Conservation (phyloP, 2,797 vertebrate genomes). For the Heterohyrax brucei region DNA sequence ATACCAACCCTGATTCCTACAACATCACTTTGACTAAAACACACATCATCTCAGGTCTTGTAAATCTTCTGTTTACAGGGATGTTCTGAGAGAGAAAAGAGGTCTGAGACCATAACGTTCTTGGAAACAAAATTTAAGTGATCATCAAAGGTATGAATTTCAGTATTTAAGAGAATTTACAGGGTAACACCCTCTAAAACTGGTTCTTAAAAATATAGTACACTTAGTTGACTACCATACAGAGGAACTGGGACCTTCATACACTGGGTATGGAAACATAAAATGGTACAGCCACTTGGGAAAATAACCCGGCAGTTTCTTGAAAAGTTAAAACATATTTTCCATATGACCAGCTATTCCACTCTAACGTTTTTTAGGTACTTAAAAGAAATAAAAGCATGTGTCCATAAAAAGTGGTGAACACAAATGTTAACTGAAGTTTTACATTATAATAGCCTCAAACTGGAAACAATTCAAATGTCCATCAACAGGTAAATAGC, state of each 20-base stretch:
- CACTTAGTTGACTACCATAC: background rate
- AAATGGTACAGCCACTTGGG: background rate
- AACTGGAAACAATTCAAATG: constrained; percentile 46
- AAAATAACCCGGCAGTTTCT: background rate
- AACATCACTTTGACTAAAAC: background rate
- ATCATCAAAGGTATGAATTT: constrained; percentile 3
- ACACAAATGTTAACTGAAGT: background rate
- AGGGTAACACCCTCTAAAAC: background rate
- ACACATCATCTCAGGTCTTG: background rate
- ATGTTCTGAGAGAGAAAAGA: background rate
- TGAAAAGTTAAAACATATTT: constrained; percentile 32
- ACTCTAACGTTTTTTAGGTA: background rate
- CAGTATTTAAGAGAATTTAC: background rate
- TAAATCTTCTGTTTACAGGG: background rate
- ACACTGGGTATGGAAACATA: background rate
- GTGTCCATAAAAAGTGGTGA: background rate
- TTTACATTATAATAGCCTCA: background rate
- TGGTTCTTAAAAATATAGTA: background rate
- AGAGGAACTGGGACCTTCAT: background rate
- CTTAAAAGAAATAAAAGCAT: background rate
- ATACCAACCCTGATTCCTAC: background rate
- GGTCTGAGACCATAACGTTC: background rate
- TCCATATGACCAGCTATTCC: background rate
- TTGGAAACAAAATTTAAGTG: constrained; percentile 53
- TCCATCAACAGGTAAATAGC: background rate